Conservation (phyloP, 1,140 invertebrate species). For the Drosophila setifemur region DNA sequence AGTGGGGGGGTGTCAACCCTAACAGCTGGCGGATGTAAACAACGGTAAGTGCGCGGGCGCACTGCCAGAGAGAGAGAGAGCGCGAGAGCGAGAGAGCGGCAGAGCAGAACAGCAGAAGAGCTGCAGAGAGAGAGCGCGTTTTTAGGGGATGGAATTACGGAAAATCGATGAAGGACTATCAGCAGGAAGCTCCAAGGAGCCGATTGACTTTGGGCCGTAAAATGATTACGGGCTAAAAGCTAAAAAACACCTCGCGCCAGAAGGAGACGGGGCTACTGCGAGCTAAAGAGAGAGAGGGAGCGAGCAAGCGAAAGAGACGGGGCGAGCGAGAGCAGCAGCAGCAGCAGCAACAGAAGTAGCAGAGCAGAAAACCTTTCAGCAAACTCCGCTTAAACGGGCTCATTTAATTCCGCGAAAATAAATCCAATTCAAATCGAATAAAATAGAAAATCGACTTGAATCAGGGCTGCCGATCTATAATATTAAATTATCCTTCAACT, state of each 20-base stretch:
- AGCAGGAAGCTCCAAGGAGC: constrained; percentile 61
- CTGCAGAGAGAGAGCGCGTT: neutral
- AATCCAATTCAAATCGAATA: neutral
- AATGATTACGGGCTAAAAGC: constrained; percentile 74
- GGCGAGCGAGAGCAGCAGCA: constrained; percentile 42
- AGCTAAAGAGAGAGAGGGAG: constrained; percentile 20
- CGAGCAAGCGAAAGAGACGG: constrained; percentile 26
- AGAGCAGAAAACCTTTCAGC: constrained; percentile 6
- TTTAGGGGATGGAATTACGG: constrained; percentile 41
- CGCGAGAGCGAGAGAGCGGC: neutral
- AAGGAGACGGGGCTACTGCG: constrained; percentile 15
- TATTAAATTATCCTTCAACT: neutral
- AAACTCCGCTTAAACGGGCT: neutral
- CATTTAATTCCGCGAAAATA: neutral
- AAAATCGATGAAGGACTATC: constrained; percentile 72
- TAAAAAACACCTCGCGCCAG: constrained; percentile 44
- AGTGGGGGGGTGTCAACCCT: constrained; percentile 1
- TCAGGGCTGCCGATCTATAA: too few relatives aligned
- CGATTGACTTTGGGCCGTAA: constrained; percentile 75
- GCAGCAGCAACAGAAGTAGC: constrained; percentile 25
- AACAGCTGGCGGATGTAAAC: constrained; percentile 52
- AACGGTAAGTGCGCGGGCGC: constrained; percentile 16
- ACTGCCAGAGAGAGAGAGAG: neutral
- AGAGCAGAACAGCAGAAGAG: too few relatives aligned
- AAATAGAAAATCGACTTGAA: neutral